Evolutionary conservation across 1,140 invertebrate genomes (phyloP), one percentile per base, ranked within the genome.

Genomic region (Zaprionus lachaisei): DNA sequence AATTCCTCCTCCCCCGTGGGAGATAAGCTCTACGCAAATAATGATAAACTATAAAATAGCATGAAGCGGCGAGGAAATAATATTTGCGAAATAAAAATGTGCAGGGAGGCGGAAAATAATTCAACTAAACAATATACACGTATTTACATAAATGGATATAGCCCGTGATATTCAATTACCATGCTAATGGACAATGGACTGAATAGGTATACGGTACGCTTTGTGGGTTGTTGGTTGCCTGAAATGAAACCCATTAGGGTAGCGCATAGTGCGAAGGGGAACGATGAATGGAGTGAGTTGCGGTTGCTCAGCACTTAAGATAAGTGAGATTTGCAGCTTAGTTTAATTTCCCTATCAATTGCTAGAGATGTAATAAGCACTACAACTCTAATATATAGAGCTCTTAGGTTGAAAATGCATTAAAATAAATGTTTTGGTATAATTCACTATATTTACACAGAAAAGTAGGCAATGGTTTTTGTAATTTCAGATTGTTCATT

Each of bases 41-140:
- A 90, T 89, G 85, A 90, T 91, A 89, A 89, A 89, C 85, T 89
- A 89, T 89, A 89, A 89, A 89, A 89, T 85, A 72, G 89, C 85
- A 89, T 85, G 86, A 57, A 49, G 63, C 62, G 34, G 57, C 68
- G 61, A 69, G 79, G 75, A 72, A 90, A 85, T 85, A 90, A 90
- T 85, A 89, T 90, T 77, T 74, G 72, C 65, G 83, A 89, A 90
- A 89, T 89, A 87, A 87, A 90, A 85, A 81, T 89, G 85, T 89
- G 85, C 85, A 89, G 85, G 80, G 74, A 55, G 79, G 81, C 85
- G 86, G 85, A 89, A 89, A 90, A 85, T 89, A 89, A 89, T 85
- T 89, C 81, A 91, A 91, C 86, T 89, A 82, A 89, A 90, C 86
- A 89, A 90, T 89, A 80, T 89, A 90, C 85, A 90, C 79, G 86